These are phyloP conservation scores for Didymodactylos carnosus DNA, from an alignment of 2,888 invertebrate species.

Conservation along the genomic window DNA sequence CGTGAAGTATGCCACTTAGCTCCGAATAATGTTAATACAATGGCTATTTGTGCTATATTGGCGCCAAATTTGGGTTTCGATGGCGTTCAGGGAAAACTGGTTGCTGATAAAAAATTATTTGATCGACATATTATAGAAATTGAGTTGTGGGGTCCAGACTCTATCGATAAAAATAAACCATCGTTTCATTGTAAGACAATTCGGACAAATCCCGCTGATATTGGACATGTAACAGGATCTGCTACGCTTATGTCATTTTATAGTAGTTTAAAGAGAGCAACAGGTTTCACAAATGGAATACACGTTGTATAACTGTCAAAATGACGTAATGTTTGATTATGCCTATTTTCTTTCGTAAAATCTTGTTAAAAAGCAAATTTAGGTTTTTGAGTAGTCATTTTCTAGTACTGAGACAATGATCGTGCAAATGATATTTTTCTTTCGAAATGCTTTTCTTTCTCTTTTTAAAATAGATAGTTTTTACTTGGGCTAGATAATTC, in stretches of 20 bases:
- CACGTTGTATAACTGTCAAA: too few species aligned
- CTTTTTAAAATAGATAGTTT: too few species aligned
- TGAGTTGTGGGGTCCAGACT: slow-evolving; percentile 31
- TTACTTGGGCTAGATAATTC: too few species aligned
- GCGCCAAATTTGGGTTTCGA: slow-evolving; percentile 40
- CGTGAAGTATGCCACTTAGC: slow-evolving; percentile 39
- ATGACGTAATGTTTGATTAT: too few species aligned
- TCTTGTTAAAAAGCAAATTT: too few species aligned
- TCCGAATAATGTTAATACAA: slow-evolving; percentile 43
- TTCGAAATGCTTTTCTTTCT: too few species aligned
- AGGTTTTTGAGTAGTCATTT: too few species aligned
- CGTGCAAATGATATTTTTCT: too few species aligned
- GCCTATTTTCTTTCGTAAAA: too few species aligned
- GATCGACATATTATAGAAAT: slow-evolving; percentile 40
- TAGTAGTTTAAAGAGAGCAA: slow-evolving; percentile 26
- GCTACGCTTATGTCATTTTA: slow-evolving; percentile 40
- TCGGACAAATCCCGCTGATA: slow-evolving; percentile 38
- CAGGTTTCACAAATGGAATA: neutral
- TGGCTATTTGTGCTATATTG: slow-evolving; percentile 41
- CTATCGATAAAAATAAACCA: slow-evolving; percentile 16
- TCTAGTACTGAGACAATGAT: too few species aligned
- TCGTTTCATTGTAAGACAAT: slow-evolving; percentile 27
- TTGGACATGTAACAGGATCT: slow-evolving; percentile 39
- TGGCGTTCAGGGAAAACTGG: slow-evolving; percentile 34
- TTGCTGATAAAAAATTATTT: slow-evolving; percentile 38